Base-by-base conservation (phyloP, 2,888 invertebrate genomes). In the Mechanitis mazaeus region DNA sequence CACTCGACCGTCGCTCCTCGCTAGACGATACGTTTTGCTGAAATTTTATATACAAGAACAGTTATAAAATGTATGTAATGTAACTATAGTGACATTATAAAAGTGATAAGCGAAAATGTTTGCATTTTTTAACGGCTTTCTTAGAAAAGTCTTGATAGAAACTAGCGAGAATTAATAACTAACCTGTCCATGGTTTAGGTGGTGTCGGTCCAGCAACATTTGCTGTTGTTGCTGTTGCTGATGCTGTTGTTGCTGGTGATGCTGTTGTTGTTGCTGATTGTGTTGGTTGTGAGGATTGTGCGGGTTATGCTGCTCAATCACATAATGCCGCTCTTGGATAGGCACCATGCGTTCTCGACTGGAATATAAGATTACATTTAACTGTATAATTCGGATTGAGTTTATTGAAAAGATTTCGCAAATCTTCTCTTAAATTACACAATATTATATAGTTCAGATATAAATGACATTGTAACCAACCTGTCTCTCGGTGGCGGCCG, bases 281-380 rank as follows among this genome's bases (percentile, higher is more conserved):
- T 78, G 78, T 2, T 78, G 78, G 11, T 74, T 72, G 3, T 77
- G 76, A 35, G 73, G 72, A 1, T 71, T 67, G 1, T 75, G 78
- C 6, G 75, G 75, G 31, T 78, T 81, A 5, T 81, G 85, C 12
- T 83, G 83, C 58, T 87, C 87, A 69, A 83, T 73, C 33, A 78
- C 77, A 63, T 75, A 75, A 66, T 85, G 87, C 3, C 87, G 75
- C 64, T 87, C 86, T 59, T 84, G 83, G 71, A 86, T 79, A 63
- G 83, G 81, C 28, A 79, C 83, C 72, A 87, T 79, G 11, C 75
- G 68, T 55, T 73, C 86, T 70, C 70, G 84, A 77, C 64, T 81
- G 79, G 70, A 1, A 64, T 65, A 6, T 54, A 60, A 54, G 53
- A 20, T 58, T 11, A 57, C 33, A 57, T 46, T 33, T 38, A 54